Evolutionary conservation across 1,140 invertebrate genomes (phyloP).

Genomic region (Tetramorium simillimum): DNA sequence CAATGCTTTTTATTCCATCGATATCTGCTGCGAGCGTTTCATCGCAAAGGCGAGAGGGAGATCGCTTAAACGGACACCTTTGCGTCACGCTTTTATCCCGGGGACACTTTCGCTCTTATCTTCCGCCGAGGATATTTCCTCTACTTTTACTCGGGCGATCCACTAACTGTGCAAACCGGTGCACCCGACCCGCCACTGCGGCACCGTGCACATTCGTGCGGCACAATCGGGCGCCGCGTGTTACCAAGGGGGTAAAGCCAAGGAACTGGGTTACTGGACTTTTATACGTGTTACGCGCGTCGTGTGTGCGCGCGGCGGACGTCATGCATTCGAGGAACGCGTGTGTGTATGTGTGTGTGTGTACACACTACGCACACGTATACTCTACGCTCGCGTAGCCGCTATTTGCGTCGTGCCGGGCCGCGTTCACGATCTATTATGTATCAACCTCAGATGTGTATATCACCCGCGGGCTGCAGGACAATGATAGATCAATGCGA

Average conservation of each 20-base stretch:
- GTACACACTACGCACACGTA: background rate
- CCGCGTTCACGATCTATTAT: constrained; percentile 74
- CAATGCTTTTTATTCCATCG: background rate
- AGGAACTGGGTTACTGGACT: constrained; percentile 67
- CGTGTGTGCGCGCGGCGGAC: background rate
- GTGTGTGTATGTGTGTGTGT: background rate
- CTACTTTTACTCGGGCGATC: constrained; percentile 8
- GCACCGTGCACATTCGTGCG: background rate
- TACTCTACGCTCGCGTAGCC: constrained; percentile 18
- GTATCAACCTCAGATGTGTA: constrained; percentile 78
- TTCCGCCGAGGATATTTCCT: background rate
- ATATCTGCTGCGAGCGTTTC: background rate
- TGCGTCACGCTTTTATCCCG: background rate
- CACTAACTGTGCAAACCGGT: background rate
- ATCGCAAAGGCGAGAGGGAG: background rate
- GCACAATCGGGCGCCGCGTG: background rate
- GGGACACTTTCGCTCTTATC: constrained; percentile 16
- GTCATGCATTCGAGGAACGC: background rate
- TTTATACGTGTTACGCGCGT: constrained; percentile 37
- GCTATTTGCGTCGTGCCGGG: constrained; percentile 66
- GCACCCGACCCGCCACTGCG: background rate
- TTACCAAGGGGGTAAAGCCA: constrained; percentile 6
- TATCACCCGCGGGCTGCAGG: constrained; percentile 75
- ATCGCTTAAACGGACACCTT: background rate
- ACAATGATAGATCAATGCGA: constrained; percentile 82